These are phyloP conservation scores for Scaptomyza polygonia DNA, from an alignment of 2,888 invertebrate species.

Conservation along the genomic window DNA sequence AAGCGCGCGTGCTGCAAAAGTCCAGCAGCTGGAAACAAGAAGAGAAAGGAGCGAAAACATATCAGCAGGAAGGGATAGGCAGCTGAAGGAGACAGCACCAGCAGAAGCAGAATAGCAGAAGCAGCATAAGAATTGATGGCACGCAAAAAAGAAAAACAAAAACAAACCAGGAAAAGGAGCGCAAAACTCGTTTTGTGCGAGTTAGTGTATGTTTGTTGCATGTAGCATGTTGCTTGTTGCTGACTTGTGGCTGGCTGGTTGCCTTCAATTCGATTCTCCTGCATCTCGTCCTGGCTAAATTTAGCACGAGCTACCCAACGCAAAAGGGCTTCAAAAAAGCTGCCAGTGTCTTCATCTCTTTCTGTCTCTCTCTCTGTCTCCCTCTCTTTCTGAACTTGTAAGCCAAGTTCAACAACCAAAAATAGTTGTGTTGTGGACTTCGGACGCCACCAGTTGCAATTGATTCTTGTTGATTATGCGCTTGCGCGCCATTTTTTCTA, in stretches of 20 bases:
- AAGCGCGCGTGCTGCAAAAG: conserved; percentile 33
- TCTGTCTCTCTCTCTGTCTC: no score
- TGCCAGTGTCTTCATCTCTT: no score
- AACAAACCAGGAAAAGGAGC: conserved; percentile 61
- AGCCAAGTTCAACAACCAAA: conserved; percentile 41
- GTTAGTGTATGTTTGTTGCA: conserved; percentile 6
- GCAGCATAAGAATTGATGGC: conserved; percentile 28
- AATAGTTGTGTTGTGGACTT: conserved; percentile 53
- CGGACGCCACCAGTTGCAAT: conserved; percentile 33
- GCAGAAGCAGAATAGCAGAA: conserved; percentile 5
- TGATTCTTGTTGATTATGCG: conserved; percentile 11
- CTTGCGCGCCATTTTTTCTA: conserved; percentile 51
- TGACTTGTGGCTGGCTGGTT: conserved; percentile 5
- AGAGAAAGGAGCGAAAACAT: conserved; percentile 5
- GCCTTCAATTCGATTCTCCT: conserved; percentile 17
- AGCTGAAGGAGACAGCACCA: conserved; percentile 15
- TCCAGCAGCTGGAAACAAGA: conserved; percentile 16
- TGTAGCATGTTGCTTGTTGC: conserved; percentile 4
- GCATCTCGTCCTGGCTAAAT: conserved; percentile 54
- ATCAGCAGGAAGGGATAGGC: neutral
- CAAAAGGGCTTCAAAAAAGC: conserved; percentile 34
- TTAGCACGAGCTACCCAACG: conserved; percentile 59
- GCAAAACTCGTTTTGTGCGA: conserved; percentile 51
- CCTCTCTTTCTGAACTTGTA: conserved; percentile 12
- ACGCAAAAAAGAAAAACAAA: conserved; percentile 12